Percentiles rank a stretch among this genome's conserved stretches.
phyloP scores from a whole-genome alignment of 2,113 vertebrate species.

The Crotalus helleri region DNA sequence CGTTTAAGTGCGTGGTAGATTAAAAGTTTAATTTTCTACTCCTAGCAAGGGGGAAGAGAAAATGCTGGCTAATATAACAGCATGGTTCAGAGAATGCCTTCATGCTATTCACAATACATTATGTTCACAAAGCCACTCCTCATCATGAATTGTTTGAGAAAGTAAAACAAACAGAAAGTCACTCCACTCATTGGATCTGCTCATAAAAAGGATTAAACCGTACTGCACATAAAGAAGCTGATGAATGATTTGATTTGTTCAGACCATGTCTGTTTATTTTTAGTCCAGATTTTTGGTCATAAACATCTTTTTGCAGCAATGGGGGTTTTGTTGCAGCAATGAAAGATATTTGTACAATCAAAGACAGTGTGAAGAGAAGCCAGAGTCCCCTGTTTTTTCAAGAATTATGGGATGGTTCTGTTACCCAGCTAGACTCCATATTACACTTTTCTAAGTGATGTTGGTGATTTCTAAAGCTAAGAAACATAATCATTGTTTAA shows the following conservation, averaged over 20 bases:
- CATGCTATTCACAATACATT: conserved; percentile 53
- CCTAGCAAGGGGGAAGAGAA: conserved; percentile 19
- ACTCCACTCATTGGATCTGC: conserved; percentile 40
- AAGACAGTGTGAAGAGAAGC: not conserved
- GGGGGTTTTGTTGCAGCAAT: conserved; percentile 41
- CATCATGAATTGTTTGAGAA: conserved; percentile 46
- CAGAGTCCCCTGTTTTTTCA: conserved; percentile 5
- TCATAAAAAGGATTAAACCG: conserved; percentile 55
- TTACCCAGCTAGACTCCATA: not conserved
- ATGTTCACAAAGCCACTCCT: conserved; percentile 56
- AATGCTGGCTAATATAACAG: conserved; percentile 53
- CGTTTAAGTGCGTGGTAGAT: conserved; percentile 1
- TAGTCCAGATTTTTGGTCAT: conserved; percentile 22
- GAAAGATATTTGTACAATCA: conserved; percentile 41
- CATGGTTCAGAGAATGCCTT: conserved; percentile 61
- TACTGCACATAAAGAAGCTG: conserved; percentile 33
- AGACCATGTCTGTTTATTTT: conserved; percentile 55
- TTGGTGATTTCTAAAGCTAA: not conserved
- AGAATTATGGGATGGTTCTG: not conserved
- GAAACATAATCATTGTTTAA: not conserved
- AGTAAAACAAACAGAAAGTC: conserved; percentile 59
- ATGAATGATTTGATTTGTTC: conserved; percentile 57
- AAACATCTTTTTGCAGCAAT: conserved; percentile 48
- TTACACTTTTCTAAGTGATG: conserved; percentile 1
- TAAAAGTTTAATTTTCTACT: conserved; percentile 60